These are phyloP conservation scores for Mergus octosetaceus DNA, from an alignment of 2,797 vertebrate genomes.

Conservation along the genomic window DNA sequence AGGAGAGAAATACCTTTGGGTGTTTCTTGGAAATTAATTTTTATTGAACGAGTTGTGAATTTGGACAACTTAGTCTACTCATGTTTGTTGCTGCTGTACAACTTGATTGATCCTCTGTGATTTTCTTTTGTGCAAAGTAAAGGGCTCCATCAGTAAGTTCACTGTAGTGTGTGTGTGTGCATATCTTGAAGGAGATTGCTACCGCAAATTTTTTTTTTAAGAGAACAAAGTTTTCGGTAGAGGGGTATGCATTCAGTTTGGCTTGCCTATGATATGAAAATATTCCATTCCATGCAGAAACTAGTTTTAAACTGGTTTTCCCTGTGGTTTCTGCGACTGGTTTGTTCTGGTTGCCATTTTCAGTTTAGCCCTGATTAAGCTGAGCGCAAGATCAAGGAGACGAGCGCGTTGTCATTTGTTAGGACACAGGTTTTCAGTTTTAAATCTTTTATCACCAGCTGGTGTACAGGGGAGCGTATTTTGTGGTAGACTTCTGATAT, in stretches of 20 bases:
- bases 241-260: neutral
- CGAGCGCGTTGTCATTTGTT: neutral
- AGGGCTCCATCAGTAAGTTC: neutral
- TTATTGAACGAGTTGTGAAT: neutral
- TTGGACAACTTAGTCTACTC: neutral
- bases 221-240: neutral
- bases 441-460: neutral
- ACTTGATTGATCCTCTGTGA: neutral
- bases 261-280: neutral
- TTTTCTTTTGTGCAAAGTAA: neutral
- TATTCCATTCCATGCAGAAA: neutral
- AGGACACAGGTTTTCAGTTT: neutral
- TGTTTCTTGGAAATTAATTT: neutral
- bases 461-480: neutral
- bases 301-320: conserved; percentile 51
- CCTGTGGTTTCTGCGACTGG: conserved; percentile 33
- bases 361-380: neutral
- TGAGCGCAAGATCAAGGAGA: neutral
- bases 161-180: neutral
- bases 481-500: neutral
- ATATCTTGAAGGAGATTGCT: neutral
- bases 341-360: conserved; percentile 32
- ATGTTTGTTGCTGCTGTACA: neutral
- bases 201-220: too few species aligned
- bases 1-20: neutral